Evolutionary conservation across 92 coral and sea anemone species (phyloP).

Genomic region (Chrysogorgia sp.): DNA sequence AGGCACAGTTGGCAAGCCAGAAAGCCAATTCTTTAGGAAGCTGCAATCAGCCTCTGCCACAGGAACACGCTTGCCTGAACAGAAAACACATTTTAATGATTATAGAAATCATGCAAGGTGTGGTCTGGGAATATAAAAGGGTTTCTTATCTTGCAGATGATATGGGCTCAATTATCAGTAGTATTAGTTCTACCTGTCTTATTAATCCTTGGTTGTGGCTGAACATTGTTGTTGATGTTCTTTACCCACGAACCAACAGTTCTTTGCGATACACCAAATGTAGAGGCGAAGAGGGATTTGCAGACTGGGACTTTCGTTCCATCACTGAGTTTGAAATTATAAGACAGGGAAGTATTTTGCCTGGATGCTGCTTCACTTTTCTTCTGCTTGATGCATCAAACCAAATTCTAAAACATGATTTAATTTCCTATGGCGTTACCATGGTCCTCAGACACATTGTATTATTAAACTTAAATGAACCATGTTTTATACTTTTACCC

Average conservation of each 20-base stretch:
- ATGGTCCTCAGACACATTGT: no score
- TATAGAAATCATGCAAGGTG: background rate
- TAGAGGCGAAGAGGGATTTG: background rate
- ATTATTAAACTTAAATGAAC: no score
- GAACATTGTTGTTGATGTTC: background rate
- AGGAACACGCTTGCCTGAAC: background rate
- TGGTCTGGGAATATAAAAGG: no score
- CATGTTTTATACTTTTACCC: no score
- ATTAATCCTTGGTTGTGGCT: background rate
- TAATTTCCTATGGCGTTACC: background rate
- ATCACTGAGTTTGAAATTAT: background rate
- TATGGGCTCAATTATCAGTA: background rate
- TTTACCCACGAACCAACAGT: background rate
- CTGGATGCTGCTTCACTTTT: background rate
- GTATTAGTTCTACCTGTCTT: background rate
- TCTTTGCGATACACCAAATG: background rate
- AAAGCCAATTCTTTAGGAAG: background rate
- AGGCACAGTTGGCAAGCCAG: slow-evolving; percentile 1
- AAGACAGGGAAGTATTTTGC: background rate
- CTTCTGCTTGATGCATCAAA: background rate
- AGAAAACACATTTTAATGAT: background rate
- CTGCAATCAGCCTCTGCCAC: background rate
- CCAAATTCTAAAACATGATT: background rate
- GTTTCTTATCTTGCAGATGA: no score
- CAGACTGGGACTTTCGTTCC: background rate